Evolutionary conservation across 2,888 invertebrate genomes (phyloP).

Genomic region (Cheiracanthium punctorium): DNA sequence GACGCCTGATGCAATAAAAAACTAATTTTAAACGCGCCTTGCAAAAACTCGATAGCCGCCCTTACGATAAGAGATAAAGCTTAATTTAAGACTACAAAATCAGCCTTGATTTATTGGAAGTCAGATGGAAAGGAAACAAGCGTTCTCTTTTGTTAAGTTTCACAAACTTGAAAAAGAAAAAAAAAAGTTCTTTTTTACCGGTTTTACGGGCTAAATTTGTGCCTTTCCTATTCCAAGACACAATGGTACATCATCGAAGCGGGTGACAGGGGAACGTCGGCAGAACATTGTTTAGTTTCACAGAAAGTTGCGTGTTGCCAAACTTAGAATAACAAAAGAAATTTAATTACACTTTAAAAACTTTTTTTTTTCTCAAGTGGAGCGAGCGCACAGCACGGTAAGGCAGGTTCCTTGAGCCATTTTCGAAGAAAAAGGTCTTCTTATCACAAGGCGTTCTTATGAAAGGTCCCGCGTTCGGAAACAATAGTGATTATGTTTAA

Average conservation of each 20-base stretch:
- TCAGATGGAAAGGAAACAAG: background rate
- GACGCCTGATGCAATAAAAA: no score
- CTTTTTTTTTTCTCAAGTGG: background rate
- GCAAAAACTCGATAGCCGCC: no score
- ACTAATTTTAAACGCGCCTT: no score
- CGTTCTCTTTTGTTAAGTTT: background rate
- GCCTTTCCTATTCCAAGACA: background rate
- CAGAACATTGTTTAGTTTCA: background rate
- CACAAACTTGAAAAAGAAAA: background rate
- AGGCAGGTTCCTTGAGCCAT: no score
- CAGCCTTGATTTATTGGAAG: background rate
- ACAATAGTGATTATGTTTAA: no score
- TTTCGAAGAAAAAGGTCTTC: no score
- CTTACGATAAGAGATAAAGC: no score
- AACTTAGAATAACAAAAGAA: conserved; percentile 3
- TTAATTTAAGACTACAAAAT: no score
- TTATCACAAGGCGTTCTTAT: no score
- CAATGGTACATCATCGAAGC: background rate
- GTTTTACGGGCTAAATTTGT: background rate
- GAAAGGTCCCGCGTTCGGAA: no score
- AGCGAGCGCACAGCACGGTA: no score
- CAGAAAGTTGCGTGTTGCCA: background rate
- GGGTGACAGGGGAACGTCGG: background rate
- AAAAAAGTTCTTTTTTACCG: background rate
- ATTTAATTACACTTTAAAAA: background rate